These are phyloP conservation scores for Napeogenes inachia DNA, from an alignment of 2,888 invertebrate genomes.

Conservation along the genomic window DNA sequence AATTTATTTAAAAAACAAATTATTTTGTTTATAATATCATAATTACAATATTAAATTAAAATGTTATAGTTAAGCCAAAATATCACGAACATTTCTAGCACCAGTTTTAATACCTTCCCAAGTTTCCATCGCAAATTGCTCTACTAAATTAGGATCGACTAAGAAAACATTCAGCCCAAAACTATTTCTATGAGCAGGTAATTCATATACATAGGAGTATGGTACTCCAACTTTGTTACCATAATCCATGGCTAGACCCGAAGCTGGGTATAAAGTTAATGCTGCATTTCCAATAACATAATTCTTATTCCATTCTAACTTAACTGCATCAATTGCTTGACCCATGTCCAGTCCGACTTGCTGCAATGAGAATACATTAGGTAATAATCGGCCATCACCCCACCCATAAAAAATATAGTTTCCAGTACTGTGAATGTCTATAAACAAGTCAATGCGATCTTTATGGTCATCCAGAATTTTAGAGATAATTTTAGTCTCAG, in stretches of 20 bases:
- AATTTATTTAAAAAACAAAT: no score
- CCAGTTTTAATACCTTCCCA: conserved; percentile 77
- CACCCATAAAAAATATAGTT: conserved; percentile 81
- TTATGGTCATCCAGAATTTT: conserved; percentile 73
- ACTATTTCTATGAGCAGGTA: conserved; percentile 73
- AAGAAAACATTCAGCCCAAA: conserved; percentile 25
- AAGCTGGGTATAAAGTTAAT: conserved; percentile 71
- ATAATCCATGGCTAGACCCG: conserved; percentile 82
- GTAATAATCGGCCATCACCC: conserved; percentile 62
- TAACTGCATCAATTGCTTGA: conserved; percentile 50
- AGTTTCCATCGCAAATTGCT: conserved; percentile 77
- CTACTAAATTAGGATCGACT: conserved; percentile 73
- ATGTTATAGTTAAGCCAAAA: conserved; percentile 27
- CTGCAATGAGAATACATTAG: conserved; percentile 65
- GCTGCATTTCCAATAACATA: conserved; percentile 76
- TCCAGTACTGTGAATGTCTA: conserved; percentile 87
- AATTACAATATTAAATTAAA: no score
- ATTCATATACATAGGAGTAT: conserved; percentile 79
- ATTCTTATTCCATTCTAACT: conserved; percentile 48
- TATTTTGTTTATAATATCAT: no score
- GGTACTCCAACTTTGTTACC: conserved; percentile 75
- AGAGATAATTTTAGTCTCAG: conserved; percentile 78
- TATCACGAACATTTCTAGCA: conserved; percentile 48
- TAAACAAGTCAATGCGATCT: conserved; percentile 78
- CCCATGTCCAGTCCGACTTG: conserved; percentile 58